Conservation (phyloP, 2,113 vertebrate genomes). For the Regulus satrapa region DNA sequence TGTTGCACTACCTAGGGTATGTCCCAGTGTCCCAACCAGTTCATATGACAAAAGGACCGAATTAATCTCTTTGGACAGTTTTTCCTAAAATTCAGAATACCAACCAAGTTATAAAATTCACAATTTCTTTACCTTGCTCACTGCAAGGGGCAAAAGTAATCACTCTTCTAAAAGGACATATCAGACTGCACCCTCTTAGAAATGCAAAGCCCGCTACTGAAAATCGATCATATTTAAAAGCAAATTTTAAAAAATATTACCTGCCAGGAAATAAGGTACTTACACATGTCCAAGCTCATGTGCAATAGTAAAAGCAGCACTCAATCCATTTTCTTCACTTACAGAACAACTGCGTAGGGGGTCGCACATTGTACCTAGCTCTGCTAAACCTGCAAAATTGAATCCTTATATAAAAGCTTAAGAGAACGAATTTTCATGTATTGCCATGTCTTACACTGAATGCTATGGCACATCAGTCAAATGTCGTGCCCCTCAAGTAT, state of each 20-base stretch:
- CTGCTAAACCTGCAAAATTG: slow-evolving; percentile 85
- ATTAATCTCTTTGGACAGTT: not conserved
- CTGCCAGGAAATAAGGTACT: slow-evolving; percentile 68
- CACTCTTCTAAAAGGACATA: not conserved
- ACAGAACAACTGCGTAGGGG: slow-evolving; percentile 92
- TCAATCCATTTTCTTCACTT: slow-evolving; percentile 96
- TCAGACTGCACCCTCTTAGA: not conserved
- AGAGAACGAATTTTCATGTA: not conserved
- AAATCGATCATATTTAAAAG: not conserved
- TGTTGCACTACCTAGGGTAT: not conserved
- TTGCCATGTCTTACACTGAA: not conserved
- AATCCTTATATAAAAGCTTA: slow-evolving; percentile 32
- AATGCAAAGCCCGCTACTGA: not conserved
- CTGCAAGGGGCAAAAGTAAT: not conserved
- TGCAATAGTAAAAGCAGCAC: slow-evolving; percentile 93
- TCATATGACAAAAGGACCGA: not conserved
- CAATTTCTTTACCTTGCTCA: not conserved
- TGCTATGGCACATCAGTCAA: not conserved
- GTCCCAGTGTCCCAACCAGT: not conserved
- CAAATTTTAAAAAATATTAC: not conserved
- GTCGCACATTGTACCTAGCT: slow-evolving; percentile 96
- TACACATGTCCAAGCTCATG: slow-evolving; percentile 97
- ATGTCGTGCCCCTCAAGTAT: not conserved
- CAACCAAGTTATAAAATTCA: not conserved
- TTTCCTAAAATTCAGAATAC: not conserved